Base-by-base conservation (phyloP, 2,888 invertebrate species). In the Ctenicera cuprea region DNA sequence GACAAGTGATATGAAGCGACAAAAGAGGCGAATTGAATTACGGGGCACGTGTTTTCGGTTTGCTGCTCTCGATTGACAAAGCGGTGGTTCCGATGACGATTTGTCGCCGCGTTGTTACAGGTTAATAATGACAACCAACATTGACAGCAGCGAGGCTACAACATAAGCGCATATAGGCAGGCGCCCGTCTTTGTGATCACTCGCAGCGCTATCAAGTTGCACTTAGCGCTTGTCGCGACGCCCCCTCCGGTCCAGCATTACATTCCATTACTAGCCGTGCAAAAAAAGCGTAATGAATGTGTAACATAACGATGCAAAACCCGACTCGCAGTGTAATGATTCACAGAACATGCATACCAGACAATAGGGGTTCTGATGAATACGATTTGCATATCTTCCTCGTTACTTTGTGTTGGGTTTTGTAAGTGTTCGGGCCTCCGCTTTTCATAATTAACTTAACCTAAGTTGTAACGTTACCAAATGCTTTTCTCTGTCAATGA, bases 371-470 rank as follows among this genome's bases (percentile, higher is more conserved):
- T 82, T 82, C 81, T 84, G 84, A 85, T 84, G 85, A 84, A 83
- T 80, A 81, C 82, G 79, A 86, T 86, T 85, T 85, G 84, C 85
- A 86, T 86, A 85, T 84, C 84, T 85, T 84, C 82, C 83, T 83
- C 85, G 83, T 86, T 86, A 85, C 83, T 85, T 83, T 82, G 82
- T 83, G 83, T 82, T 82, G 82, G 81, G 83, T 82, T 81, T 83
- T 82, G 79, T 83, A 78, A 79, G 80, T 80, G 78, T 80, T 79
- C 79, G 75, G 76, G 77, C 77, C 77, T 78, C 79, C 77, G 79
- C 77, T 76, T 80, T 80, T 80, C 81, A 79, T 82, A 82, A 83
- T 83, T 82, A 81, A 83, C 80, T 81, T 82, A 79, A 78, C 78
- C 77, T 65, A 78, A 80, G 76, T 79, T 79, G 75, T 80, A 79